Base-by-base conservation (phyloP, 1,140 invertebrate species). In the Argopecten irradians region DNA sequence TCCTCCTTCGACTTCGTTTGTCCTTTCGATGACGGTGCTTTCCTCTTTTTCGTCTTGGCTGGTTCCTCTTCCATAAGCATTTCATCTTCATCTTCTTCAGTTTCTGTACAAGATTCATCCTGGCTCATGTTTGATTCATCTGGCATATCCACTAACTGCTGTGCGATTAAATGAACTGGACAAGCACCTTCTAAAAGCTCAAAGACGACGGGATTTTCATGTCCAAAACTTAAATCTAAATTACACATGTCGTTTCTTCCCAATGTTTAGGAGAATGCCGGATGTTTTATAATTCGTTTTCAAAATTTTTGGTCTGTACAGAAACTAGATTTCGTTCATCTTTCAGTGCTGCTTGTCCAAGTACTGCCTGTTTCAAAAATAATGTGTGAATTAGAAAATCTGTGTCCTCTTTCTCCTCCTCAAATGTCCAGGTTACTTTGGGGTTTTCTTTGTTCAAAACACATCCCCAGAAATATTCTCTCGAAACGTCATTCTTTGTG, bases 261-360 rank as follows among this genome's bases (percentile, higher is more conserved):
- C 5, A 91, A 34, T 16, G 93, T 92, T 71, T 94, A 89, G 34
- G 93, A 94, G 34, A 93, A 32, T 11, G 94, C 82, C 0, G 94
- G 92, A 41, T 92, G 91, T 89, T 93, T 92, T 8, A 94, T 36
- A 91, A 87, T 84, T 90, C 91, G 34, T 92, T 91, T 82, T 94
- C 90, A 87, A 91, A 93, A 82, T 92, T 92, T 88, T 91, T 91
- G 0, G 94, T 93, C 91, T 94, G 92, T 28, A 94, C 89, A 84
- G 93, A 87, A 16, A 94, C 91, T 35, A 94, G 41, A 88, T 94
- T 94, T 86, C 92, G 87, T 87, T 94, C 94, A 41, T 90, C 91
- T 86, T 93, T 92, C 16, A 93, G 91, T 19, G 93, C 92, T 33
- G 92, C 89, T 2, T 88, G 43, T 35, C 94, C 94, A 14, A 94